Conservation (phyloP, 1,140 invertebrate genomes). For the Helicoverpa zea region DNA sequence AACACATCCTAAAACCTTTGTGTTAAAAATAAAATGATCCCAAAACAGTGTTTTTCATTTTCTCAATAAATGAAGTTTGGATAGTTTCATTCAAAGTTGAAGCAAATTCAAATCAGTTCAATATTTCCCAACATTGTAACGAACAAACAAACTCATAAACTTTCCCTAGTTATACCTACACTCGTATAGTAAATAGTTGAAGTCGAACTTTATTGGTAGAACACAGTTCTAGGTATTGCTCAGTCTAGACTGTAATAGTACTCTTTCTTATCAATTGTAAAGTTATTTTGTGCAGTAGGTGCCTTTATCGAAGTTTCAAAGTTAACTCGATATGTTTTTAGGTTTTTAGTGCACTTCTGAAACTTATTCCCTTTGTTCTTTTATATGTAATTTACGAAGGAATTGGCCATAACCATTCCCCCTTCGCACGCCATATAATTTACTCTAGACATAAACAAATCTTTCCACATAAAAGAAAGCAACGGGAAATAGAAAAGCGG, state of each 20-base stretch:
- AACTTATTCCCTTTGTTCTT: not conserved
- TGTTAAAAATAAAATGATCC: too few species aligned
- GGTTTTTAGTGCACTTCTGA: not conserved
- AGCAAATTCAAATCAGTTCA: slow-evolving; percentile 18
- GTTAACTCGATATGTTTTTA: too few species aligned
- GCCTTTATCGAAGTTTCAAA: too few species aligned
- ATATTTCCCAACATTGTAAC: slow-evolving; percentile 16
- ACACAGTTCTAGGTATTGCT: not conserved
- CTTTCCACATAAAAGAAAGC: slow-evolving; percentile 21
- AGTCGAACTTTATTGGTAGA: not conserved
- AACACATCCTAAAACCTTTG: too few species aligned
- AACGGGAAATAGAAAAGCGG: slow-evolving; percentile 27
- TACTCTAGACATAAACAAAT: slow-evolving; percentile 28
- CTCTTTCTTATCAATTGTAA: too few species aligned
- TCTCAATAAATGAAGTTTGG: not conserved
- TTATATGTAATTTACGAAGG: not conserved
- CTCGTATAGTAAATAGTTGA: slow-evolving; percentile 12
- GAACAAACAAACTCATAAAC: slow-evolving; percentile 34
- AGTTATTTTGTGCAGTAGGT: too few species aligned
- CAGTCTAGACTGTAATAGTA: not conserved
- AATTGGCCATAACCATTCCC: not conserved
- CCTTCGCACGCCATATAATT: not conserved
- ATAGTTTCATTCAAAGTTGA: not conserved
- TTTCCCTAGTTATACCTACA: slow-evolving; percentile 11
- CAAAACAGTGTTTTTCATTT: too few species aligned